Evolutionary conservation across 2,888 invertebrate species (phyloP).

Genomic region (Melanostoma mellinum): DNA sequence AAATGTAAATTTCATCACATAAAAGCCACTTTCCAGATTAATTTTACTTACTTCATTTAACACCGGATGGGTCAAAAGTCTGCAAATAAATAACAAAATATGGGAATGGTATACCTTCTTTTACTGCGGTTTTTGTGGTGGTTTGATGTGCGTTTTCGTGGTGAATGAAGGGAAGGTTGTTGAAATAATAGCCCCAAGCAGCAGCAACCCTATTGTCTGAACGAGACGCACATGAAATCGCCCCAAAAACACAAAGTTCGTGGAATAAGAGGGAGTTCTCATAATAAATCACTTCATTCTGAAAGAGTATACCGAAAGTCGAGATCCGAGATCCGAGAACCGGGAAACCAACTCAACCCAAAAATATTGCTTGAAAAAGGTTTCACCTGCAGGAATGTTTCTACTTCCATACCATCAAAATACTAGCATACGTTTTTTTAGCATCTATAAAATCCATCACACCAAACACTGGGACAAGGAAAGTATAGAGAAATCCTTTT

Average conservation of each 20-base stretch:
- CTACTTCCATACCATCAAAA: slow-evolving; percentile 50
- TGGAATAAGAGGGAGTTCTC: slow-evolving; percentile 20
- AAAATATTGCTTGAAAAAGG: slow-evolving; percentile 18
- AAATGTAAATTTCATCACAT: slow-evolving; percentile 73
- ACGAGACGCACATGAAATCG: slow-evolving; percentile 13
- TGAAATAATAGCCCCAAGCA: not conserved
- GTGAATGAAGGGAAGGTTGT: too few species aligned
- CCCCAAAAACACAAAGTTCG: slow-evolving; percentile 15
- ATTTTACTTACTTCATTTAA: slow-evolving; percentile 72
- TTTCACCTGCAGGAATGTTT: slow-evolving; percentile 10
- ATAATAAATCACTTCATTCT: slow-evolving; percentile 72
- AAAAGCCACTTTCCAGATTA: slow-evolving; percentile 73
- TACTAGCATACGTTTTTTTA: slow-evolving; percentile 69
- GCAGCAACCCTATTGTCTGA: slow-evolving; percentile 24
- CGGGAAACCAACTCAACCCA: not conserved
- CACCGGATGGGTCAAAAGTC: slow-evolving; percentile 68
- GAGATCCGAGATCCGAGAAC: too few species aligned
- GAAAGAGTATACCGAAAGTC: slow-evolving; percentile 3
- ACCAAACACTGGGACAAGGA: slow-evolving; percentile 42
- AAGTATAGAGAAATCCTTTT: slow-evolving; percentile 45
- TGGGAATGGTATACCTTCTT: not conserved
- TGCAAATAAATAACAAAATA: slow-evolving; percentile 68
- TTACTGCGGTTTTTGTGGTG: not conserved
- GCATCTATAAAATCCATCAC: slow-evolving; percentile 69
- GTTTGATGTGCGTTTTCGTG: not conserved